Evolutionary conservation across 2,797 vertebrate genomes (phyloP).

Genomic region (Sardinella longiceps): DNA sequence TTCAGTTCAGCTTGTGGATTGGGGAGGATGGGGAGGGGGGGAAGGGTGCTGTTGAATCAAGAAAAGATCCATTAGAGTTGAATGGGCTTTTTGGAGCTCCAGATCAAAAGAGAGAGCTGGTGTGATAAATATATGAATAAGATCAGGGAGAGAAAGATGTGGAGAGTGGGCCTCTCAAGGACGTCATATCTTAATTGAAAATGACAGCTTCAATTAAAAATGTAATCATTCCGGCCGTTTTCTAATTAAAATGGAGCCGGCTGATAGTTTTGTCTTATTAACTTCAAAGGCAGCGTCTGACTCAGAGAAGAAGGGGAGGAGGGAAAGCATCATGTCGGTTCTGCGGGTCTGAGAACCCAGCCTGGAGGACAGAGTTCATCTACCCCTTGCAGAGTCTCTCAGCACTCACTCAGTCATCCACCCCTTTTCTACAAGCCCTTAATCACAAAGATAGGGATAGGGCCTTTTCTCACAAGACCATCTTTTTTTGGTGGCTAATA

Average conservation of each 20-base stretch:
- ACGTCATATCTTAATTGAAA: constrained; percentile 82
- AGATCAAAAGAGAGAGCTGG: background rate
- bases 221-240: constrained; percentile 80
- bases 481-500: background rate
- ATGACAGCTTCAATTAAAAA: constrained; percentile 84
- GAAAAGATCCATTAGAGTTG: constrained; percentile 3
- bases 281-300: constrained; percentile 72
- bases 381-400: background rate
- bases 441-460: background rate
- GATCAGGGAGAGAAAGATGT: constrained; percentile 42
- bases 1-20: background rate
- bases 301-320: constrained; percentile 43
- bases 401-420: background rate
- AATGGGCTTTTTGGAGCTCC: background rate
- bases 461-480: background rate
- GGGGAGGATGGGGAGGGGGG: background rate
- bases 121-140: constrained; percentile 64
- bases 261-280: constrained; percentile 84
- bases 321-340: background rate
- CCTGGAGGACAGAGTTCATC: background rate
- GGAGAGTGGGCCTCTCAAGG: constrained; percentile 66
- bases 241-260: constrained; percentile 79
- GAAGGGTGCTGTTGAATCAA: background rate
- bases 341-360: constrained; percentile 1
- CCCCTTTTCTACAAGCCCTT: background rate